A percentile compares a stretch with the other conserved stretches of the same genome.
These are phyloP conservation scores for Danaus plexippus DNA, from an alignment of 1,140 invertebrate genomes.

Conservation along the genomic window DNA sequence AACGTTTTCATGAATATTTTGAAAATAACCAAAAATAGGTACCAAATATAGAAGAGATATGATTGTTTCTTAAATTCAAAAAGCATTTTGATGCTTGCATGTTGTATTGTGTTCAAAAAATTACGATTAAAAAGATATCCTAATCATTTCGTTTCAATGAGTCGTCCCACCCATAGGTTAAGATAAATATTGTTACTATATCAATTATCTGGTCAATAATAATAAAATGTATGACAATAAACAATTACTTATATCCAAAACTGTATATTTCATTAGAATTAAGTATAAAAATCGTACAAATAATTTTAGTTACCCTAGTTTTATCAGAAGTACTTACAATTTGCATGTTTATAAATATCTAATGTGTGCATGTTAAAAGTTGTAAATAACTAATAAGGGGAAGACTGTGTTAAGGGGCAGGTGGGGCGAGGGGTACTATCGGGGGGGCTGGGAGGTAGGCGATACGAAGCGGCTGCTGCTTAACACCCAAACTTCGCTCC, in stretches of 20 bases:
- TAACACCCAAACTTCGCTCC: slow-evolving; percentile 26
- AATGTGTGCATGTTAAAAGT: no score
- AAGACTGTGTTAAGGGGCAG: slow-evolving; percentile 1
- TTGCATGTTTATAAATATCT: no score
- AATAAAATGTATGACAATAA: slow-evolving; percentile 27
- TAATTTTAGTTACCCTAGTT: no score
- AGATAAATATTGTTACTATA: slow-evolving; percentile 23
- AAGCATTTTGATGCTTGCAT: slow-evolving; percentile 71
- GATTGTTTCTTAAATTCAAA: slow-evolving; percentile 70
- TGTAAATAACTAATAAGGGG: no score
- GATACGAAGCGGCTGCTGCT: slow-evolving; percentile 33
- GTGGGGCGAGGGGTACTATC: slow-evolving; percentile 6
- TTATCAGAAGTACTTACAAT: no score
- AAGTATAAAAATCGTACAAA: no score
- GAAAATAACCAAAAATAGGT: slow-evolving; percentile 70
- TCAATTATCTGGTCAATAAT: slow-evolving; percentile 26
- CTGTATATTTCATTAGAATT: slow-evolving; percentile 7
- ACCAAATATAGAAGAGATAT: slow-evolving; percentile 69
- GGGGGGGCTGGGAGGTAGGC: slow-evolving; percentile 32
- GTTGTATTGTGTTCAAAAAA: slow-evolving; percentile 73
- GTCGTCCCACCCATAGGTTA: slow-evolving; percentile 19
- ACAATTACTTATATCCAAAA: slow-evolving; percentile 22
- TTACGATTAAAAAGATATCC: slow-evolving; percentile 67
- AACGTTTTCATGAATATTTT: slow-evolving; percentile 65
- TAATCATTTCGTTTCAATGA: slow-evolving; percentile 36